Evolutionary conservation across 1,140 invertebrate genomes (phyloP).

Genomic region (Lepidostoma basale): DNA sequence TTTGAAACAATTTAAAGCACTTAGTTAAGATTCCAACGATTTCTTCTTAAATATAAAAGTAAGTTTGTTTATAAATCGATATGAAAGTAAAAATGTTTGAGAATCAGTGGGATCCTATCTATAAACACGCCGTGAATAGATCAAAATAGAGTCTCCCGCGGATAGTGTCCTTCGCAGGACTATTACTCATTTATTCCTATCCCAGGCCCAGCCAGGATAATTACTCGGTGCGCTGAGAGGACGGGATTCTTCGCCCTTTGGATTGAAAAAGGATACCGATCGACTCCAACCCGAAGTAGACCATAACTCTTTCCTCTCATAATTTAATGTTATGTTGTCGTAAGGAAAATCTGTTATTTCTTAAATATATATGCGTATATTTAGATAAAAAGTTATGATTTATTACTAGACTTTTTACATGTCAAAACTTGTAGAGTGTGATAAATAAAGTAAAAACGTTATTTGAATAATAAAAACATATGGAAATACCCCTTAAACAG

Average conservation of each 20-base stretch:
- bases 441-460: too few species aligned
- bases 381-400: too few species aligned
- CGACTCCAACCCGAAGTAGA: not conserved
- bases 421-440: too few species aligned
- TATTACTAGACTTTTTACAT: too few species aligned
- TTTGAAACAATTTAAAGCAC: too few species aligned
- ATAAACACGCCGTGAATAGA: not conserved
- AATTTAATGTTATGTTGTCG: not conserved
- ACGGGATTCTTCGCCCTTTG: slow-evolving; percentile 13
- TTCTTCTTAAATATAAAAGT: too few species aligned
- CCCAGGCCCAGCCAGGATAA: slow-evolving; percentile 6
- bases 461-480: too few species aligned
- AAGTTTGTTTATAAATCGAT: not conserved
- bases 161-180: slow-evolving; percentile 19
- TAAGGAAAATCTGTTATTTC: not conserved
- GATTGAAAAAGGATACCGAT: slow-evolving; percentile 14
- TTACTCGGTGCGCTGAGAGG: slow-evolving; percentile 13
- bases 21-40: too few species aligned
- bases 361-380: too few species aligned
- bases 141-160: slow-evolving; percentile 23
- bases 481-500: too few species aligned
- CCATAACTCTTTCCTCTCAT: slow-evolving; percentile 11
- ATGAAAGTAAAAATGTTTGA: not conserved
- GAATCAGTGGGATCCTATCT: not conserved
- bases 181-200: slow-evolving; percentile 18